Conservation (phyloP, 2,797 vertebrate species). For the Phalloptychus januarius region DNA sequence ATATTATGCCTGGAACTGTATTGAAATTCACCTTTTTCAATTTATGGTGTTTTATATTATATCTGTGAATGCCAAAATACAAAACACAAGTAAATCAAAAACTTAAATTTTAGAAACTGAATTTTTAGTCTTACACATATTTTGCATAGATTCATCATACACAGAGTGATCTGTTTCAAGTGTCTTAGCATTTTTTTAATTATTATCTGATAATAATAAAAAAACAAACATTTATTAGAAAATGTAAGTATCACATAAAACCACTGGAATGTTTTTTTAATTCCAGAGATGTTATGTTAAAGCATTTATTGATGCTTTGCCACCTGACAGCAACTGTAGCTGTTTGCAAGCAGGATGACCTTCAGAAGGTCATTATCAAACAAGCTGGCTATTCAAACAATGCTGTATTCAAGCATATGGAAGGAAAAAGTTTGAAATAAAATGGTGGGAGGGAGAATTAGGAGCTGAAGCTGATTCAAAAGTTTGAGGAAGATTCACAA, state of each 20-base stretch:
- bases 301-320: neutral
- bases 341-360: neutral
- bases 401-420: neutral
- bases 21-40: slow-evolving; percentile 45
- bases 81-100: slow-evolving; percentile 40
- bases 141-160: neutral
- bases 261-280: neutral
- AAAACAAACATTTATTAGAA: neutral
- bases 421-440: neutral
- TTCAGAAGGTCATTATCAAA: neutral
- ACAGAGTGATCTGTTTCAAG: neutral
- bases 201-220: neutral
- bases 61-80: slow-evolving; percentile 75
- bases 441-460: no score
- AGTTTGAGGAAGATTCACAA: neutral
- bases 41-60: slow-evolving; percentile 61
- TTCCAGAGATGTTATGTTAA: neutral
- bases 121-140: neutral
- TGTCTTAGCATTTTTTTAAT: neutral
- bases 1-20: neutral
- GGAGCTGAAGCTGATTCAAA: neutral
- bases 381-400: neutral
- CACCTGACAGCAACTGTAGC: neutral
- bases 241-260: neutral
- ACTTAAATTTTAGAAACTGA: no score